phyloP scores from a whole-genome alignment of 1,140 invertebrate species.

The Pseudobourletiella spinata region DNA sequence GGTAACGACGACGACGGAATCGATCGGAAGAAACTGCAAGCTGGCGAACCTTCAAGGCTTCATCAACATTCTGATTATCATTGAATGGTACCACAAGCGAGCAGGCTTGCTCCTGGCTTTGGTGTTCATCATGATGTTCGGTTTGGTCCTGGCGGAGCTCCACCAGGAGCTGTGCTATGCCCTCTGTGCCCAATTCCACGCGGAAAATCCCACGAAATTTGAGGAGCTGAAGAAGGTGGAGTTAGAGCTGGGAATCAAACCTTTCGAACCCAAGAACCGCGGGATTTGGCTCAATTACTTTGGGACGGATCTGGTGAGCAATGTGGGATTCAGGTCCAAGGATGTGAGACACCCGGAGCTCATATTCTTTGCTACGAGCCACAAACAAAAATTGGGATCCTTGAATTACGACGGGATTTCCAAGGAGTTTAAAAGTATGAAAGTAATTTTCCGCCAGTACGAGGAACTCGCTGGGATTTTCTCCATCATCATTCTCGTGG shows the following conservation, averaged over 20 bases:
- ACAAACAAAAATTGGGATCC: too few species aligned
- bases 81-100: too few species aligned
- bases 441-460: neutral
- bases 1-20: too few species aligned
- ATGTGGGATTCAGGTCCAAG: too few species aligned
- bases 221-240: too few species aligned
- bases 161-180: neutral
- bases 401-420: neutral
- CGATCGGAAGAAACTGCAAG: neutral
- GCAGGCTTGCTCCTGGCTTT: neutral
- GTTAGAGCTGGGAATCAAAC: too few species aligned
- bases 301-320: too few species aligned
- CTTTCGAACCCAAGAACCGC: too few species aligned
- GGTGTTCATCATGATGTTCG: neutral
- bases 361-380: too few species aligned
- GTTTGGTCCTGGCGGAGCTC: neutral
- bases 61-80: too few species aligned
- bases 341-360: too few species aligned
- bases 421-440: neutral
- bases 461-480: neutral
- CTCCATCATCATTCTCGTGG: neutral
- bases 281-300: too few species aligned
- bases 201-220: neutral
- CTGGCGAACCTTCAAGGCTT: neutral
- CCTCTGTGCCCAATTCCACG: neutral